Conservation (phyloP, 2,888 invertebrate species). For the Polyploca ridens region DNA sequence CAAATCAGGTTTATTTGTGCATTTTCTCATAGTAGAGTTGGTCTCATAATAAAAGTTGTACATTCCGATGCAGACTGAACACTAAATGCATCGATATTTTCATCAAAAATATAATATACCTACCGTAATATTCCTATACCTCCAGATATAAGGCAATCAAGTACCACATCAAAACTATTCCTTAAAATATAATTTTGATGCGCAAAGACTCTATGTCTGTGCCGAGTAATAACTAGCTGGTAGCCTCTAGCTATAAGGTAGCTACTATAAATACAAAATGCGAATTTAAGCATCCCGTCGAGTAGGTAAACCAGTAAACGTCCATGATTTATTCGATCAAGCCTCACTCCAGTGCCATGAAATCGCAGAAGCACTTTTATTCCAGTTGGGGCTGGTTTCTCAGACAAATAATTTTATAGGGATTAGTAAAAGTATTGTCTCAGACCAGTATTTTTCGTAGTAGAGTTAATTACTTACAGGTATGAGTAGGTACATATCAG, state of each 20-base stretch:
- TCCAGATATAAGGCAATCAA: neutral
- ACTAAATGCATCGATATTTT: neutral
- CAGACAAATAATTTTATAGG: conserved; percentile 1
- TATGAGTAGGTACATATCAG: too few species aligned
- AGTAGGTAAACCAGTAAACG: conserved; percentile 23
- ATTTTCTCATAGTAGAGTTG: too few species aligned
- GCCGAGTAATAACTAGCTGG: neutral
- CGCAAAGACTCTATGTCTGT: too few species aligned
- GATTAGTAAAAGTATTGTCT: neutral
- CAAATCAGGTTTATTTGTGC: too few species aligned
- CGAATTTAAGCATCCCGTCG: conserved; percentile 15
- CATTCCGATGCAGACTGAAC: too few species aligned
- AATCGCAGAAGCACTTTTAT: neutral
- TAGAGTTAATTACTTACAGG: neutral
- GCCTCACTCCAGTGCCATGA: neutral
- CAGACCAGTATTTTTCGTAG: neutral
- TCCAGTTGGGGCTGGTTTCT: neutral
- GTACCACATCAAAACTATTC: neutral
- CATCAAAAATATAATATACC: neutral
- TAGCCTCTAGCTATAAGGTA: conserved; percentile 1
- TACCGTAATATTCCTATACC: neutral
- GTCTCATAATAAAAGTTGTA: too few species aligned
- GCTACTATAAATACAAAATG: conserved; percentile 11
- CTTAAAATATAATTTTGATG: neutral
- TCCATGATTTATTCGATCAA: conserved; percentile 15